Conservation (phyloP, 2,113 vertebrate genomes). For the Antidorcas marsupialis region DNA sequence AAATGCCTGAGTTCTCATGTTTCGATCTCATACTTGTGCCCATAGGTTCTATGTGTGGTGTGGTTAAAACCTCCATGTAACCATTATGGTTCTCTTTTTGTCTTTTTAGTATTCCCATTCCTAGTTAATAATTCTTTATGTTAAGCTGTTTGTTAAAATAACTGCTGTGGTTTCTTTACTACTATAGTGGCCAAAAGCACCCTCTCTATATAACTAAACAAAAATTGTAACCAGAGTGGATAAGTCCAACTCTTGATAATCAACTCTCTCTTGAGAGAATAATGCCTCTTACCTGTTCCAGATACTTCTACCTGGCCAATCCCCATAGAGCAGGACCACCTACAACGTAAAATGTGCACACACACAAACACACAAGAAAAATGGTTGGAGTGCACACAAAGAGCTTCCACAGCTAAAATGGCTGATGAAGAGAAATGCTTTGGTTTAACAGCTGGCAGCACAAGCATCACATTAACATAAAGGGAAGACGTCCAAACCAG, state of each 20-base stretch:
- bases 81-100: background rate
- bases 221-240: background rate
- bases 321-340: background rate
- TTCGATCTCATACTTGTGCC: background rate
- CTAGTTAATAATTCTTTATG: background rate
- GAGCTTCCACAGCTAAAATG: background rate
- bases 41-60: background rate
- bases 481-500: background rate
- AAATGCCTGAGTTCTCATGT: background rate
- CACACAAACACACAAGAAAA: background rate
- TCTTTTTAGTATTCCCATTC: background rate
- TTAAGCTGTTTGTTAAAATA: background rate
- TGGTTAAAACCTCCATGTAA: background rate
- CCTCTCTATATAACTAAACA: background rate
- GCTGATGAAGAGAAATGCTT: background rate
- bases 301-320: background rate
- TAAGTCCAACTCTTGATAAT: background rate
- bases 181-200: background rate
- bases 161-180: background rate
- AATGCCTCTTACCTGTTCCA: background rate
- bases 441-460: background rate
- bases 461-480: background rate
- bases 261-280: background rate
- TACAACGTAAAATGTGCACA: background rate
- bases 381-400: background rate